Percentiles rank a stretch among this genome's conserved stretches.
These are phyloP conservation scores for Aromia moschata DNA, from an alignment of 2,888 invertebrate species.

Conservation along the genomic window DNA sequence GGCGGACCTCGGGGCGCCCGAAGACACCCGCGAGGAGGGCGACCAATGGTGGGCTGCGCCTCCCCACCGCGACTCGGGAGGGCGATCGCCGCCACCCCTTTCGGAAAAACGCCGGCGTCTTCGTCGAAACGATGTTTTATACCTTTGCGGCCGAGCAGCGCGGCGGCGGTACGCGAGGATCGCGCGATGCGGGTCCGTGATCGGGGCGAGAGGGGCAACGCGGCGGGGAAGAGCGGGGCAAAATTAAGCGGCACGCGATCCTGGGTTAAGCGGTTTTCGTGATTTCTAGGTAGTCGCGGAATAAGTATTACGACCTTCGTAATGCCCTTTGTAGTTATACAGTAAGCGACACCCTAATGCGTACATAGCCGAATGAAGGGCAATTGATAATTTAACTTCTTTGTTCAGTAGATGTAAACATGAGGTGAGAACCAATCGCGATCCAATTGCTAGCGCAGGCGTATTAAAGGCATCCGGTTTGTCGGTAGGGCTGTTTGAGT, in stretches of 20 bases:
- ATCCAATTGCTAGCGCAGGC: no score
- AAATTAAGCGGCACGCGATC: no score
- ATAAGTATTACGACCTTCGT: no score
- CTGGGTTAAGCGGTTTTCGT: no score
- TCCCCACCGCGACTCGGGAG: conserved; percentile 47
- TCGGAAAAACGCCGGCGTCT: conserved; percentile 33
- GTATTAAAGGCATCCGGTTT: no score
- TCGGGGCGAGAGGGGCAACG: neutral
- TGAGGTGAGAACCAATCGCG: no score
- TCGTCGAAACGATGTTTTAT: neutral
- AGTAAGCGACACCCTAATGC: no score
- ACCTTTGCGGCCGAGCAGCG: neutral
- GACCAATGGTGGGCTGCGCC: conserved; percentile 49
- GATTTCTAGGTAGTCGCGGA: neutral
- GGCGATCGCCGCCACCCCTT: conserved; percentile 45
- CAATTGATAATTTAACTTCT: no score
- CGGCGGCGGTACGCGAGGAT: neutral
- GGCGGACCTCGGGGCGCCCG: conserved; percentile 50
- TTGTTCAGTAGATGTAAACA: no score
- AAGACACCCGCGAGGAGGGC: conserved; percentile 53
- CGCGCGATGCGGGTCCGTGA: neutral
- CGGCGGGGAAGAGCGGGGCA: neutral
- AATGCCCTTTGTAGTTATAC: no score
- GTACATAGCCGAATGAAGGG: no score
- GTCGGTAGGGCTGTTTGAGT: no score